A percentile compares a stretch with the other conserved stretches of the same genome.
Conservation (phyloP, 2,797 vertebrate genomes). For the Galagoides demidoff region DNA sequence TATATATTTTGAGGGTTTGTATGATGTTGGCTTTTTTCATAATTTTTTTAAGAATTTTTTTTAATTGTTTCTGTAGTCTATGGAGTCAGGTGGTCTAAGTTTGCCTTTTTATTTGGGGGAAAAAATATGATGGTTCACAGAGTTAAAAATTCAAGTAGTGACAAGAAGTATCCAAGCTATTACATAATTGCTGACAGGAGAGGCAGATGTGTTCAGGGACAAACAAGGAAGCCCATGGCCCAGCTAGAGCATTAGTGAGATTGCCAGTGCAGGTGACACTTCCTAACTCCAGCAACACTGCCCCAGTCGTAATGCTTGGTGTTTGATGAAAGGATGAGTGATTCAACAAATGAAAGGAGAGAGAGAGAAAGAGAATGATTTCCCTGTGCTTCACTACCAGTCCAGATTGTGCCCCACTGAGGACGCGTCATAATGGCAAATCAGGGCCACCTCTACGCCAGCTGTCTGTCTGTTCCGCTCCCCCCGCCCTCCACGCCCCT, state of each 20-base stretch:
- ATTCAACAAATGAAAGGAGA: background rate
- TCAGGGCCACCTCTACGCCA: background rate
- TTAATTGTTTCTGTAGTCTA: background rate
- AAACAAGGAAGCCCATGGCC: background rate
- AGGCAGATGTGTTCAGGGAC: background rate
- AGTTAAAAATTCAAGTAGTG: background rate
- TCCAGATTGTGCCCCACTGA: background rate
- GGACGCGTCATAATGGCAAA: too few species aligned
- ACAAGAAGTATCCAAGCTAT: background rate
- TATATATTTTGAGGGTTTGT: constrained; percentile 5
- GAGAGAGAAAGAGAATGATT: background rate
- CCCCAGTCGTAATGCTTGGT: background rate
- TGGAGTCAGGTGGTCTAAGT: background rate
- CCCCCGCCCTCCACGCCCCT: background rate
- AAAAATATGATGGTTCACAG: background rate
- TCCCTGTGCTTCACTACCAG: background rate
- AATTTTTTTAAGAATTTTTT: background rate
- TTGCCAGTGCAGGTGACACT: background rate
- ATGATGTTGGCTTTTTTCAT: background rate
- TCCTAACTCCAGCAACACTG: background rate
- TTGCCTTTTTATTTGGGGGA: background rate
- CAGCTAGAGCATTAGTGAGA: background rate
- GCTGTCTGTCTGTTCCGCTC: background rate
- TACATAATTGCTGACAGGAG: background rate
- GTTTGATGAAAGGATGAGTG: background rate